These are phyloP conservation scores for Lanistes nyassanus DNA, from an alignment of 1,140 invertebrate genomes.

Conservation along the genomic window DNA sequence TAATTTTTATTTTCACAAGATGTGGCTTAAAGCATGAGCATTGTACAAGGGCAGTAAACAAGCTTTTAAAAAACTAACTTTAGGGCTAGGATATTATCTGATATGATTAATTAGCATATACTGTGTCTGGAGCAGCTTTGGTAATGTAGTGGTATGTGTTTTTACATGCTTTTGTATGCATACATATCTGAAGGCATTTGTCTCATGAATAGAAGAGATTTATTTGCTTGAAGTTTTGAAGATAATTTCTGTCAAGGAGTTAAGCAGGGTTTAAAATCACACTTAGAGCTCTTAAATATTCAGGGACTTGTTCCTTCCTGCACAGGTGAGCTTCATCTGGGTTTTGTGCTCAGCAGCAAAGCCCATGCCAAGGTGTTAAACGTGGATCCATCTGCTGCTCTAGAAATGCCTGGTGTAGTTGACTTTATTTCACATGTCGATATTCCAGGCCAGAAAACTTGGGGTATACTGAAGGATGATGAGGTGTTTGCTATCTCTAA, in stretches of 20 bases:
- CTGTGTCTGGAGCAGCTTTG: too few species aligned
- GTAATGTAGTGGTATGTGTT: too few species aligned
- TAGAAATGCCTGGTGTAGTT: constrained; percentile 76
- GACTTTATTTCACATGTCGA: constrained; percentile 60
- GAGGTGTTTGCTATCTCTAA: constrained; percentile 50
- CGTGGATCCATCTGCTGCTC: constrained; percentile 75
- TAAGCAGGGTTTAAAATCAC: too few species aligned
- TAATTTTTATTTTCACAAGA: too few species aligned
- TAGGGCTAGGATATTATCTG: too few species aligned
- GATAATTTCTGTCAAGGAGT: background rate
- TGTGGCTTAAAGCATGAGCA: too few species aligned
- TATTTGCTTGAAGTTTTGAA: background rate
- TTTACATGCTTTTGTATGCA: too few species aligned
- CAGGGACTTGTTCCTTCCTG: constrained; percentile 19
- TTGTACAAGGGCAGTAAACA: too few species aligned
- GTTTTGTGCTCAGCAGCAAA: constrained; percentile 81
- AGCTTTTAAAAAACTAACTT: too few species aligned
- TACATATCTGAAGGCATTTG: too few species aligned
- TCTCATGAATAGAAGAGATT: background rate
- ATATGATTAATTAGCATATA: too few species aligned
- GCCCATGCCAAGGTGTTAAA: constrained; percentile 82
- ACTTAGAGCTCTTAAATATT: too few species aligned
- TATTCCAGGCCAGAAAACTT: constrained; percentile 53
- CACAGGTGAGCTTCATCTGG: constrained; percentile 74
- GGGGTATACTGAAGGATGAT: constrained; percentile 41